Base-by-base conservation (phyloP, 2,113 vertebrate species). In the Kryptolebias marmoratus region DNA sequence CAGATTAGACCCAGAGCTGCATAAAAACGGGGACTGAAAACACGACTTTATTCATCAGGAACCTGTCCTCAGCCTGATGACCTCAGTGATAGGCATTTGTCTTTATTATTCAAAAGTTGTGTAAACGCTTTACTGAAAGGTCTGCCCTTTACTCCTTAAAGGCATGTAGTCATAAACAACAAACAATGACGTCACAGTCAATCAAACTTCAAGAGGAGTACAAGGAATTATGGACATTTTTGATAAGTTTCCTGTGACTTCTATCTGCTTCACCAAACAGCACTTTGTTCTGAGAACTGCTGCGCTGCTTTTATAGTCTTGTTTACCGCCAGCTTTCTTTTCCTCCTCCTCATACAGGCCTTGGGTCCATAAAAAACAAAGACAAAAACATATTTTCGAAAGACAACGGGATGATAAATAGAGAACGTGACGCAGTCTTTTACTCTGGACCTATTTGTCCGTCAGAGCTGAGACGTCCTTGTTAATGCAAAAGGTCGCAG, bases 401-500 rank as follows among this genome's bases (percentile, higher is more conserved):
- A 77, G 62, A 73, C 42, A 44, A 59, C 71, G 73, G 68, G 60
- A 73, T 61, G 16, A 42, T 42, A 65, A 71, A 64, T 18, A 45
- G 52, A 64, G n/a, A 50, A 31, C 13, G n/a, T 36, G 60, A 78
- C 68, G 50, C 27, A 49, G 50, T 60, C 30, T 77, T 79, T 63
- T 58, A 73, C 64, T 74, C 79, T 53, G 30, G 7, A 2, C 57
- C 59, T 16, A 30, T 16, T 85, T 76, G 58, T 72, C 67, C 48
- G 67, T 60, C 48, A 49, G 61, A 79, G 79, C 82, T 77, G 73
- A 75, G 62, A 68, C 10, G 39, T 42, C 7, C 39, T 78, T 45
- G 83, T 85, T 85, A 83, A 79, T 70, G 83, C 62, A 53, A 59
- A 22, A 83, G 81, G 70, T 77, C 67, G 58, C 27, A 15, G 56